Evolutionary conservation across 2,113 vertebrate genomes (phyloP).

Genomic region (Atrichornis clamosus): DNA sequence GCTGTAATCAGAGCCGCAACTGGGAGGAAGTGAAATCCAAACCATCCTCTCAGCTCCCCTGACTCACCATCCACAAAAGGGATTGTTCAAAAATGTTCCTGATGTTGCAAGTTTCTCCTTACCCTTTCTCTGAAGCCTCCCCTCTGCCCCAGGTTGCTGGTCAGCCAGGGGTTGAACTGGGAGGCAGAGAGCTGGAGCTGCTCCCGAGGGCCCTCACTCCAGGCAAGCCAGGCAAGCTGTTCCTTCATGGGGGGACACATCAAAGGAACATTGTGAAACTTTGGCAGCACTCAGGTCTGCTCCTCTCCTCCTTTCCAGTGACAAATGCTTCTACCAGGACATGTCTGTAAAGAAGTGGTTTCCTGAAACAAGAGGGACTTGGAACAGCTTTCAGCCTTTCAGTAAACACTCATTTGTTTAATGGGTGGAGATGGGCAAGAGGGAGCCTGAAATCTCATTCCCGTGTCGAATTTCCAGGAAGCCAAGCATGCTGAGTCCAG

Average conservation of each 20-base stretch:
- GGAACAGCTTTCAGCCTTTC: background rate
- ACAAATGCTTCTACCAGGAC: background rate
- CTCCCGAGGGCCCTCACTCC: accelerated
- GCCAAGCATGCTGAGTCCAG: background rate
- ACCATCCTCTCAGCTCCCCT: background rate
- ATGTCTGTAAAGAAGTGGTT: background rate
- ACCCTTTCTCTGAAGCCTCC: background rate
- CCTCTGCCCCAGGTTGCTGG: background rate
- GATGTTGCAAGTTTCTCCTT: background rate
- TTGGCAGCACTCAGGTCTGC: background rate
- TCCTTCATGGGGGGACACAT: too few species aligned
- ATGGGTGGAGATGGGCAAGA: background rate
- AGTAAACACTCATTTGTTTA: slow-evolving; percentile 40
- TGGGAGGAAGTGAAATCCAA: background rate
- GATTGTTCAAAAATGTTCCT: background rate
- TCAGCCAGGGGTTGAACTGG: background rate
- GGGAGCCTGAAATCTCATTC: slow-evolving; percentile 10
- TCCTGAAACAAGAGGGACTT: slow-evolving; percentile 10
- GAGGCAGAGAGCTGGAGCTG: background rate
- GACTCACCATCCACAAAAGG: background rate
- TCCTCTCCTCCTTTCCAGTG: background rate
- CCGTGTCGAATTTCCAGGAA: slow-evolving; percentile 22
- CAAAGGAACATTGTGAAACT: background rate
- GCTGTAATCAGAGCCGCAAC: background rate
- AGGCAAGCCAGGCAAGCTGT: background rate